phyloP scores from a whole-genome alignment of 2,113 vertebrate species.

The Carollia perspicillata region DNA sequence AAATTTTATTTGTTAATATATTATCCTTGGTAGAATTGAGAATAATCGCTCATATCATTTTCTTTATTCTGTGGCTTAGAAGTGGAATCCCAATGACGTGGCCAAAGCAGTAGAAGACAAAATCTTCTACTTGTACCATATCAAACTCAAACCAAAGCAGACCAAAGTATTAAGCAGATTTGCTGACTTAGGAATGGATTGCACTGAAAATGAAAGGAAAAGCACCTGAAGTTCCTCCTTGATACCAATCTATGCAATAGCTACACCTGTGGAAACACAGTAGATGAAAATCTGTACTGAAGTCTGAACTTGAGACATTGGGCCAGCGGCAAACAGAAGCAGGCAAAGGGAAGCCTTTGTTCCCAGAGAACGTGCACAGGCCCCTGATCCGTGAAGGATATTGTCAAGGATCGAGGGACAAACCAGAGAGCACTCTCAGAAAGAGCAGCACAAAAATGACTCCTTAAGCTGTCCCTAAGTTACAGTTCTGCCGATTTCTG shows the following conservation, averaged over 20 bases:
- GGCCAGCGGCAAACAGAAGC: background rate
- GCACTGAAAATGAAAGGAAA: background rate
- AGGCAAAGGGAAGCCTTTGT: background rate
- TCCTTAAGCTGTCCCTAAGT: background rate
- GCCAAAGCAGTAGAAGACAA: background rate
- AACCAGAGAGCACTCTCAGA: background rate
- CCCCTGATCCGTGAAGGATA: background rate
- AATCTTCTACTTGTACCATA: background rate
- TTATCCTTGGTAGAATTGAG: background rate
- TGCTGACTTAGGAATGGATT: background rate
- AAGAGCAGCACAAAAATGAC: background rate
- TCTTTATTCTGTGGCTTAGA: background rate
- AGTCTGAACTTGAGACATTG: background rate
- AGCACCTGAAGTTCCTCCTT: background rate
- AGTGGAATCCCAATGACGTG: background rate
- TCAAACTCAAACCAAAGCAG: background rate
- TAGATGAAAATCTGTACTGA: background rate
- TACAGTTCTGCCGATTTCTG: background rate
- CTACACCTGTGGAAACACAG: background rate
- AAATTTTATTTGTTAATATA: background rate
- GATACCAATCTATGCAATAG: background rate
- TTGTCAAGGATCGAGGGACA: background rate
- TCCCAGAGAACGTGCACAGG: background rate
- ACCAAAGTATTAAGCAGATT: background rate
- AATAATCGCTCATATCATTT: background rate